A percentile compares a stretch with the other conserved stretches of the same genome.
Evolutionary conservation across 2,113 vertebrate genomes (phyloP).

Genomic region (Labrus mixtus): DNA sequence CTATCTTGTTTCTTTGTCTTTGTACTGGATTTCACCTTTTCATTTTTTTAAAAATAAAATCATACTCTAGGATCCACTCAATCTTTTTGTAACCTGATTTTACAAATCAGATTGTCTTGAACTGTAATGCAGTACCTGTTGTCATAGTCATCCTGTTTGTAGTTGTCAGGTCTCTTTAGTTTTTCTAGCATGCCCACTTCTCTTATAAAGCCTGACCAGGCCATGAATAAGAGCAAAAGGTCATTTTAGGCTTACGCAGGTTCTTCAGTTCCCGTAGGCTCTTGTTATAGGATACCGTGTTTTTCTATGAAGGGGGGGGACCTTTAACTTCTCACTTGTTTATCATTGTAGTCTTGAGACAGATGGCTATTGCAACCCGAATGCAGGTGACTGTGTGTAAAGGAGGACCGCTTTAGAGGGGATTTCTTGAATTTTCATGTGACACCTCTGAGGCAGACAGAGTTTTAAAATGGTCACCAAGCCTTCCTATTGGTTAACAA

Average conservation of each 20-base stretch:
- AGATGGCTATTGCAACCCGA: not conserved
- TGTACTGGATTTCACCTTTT: too few relatives aligned
- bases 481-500: not conserved
- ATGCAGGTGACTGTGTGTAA: not conserved
- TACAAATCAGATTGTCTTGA: not conserved
- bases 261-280: constrained; percentile 6
- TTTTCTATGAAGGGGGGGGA: not conserved
- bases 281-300: not conserved
- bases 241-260: constrained; percentile 44
- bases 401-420: not conserved
- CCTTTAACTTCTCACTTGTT: not conserved
- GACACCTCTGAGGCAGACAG: not conserved
- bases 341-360: not conserved
- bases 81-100: too few relatives aligned
- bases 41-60: too few relatives aligned
- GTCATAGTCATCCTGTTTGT: constrained; percentile 61
- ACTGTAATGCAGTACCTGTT: constrained; percentile 60
- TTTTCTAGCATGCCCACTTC: not conserved
- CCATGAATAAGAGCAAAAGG: constrained; percentile 64
- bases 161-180: constrained; percentile 11
- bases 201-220: constrained; percentile 67
- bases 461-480: not conserved
- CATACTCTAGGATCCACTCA: too few relatives aligned
- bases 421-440: not conserved
- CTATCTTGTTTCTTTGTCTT: too few relatives aligned